These are phyloP conservation scores for Himalopsyche anomala DNA, from an alignment of 2,888 invertebrate genomes.

Conservation along the genomic window DNA sequence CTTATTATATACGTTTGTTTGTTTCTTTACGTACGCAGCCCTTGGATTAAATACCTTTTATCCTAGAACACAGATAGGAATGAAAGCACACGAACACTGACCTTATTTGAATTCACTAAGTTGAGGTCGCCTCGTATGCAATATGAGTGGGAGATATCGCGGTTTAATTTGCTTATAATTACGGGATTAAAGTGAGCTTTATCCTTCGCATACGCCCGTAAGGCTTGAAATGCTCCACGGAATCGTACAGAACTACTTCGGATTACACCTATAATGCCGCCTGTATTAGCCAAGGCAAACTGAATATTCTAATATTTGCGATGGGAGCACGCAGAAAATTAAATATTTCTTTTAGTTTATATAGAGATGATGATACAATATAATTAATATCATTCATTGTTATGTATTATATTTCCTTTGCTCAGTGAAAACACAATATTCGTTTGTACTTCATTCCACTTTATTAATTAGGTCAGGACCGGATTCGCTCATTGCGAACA, in stretches of 20 bases:
- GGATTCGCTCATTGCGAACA: no score
- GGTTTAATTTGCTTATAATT: conserved; percentile 30
- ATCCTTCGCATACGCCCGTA: neutral
- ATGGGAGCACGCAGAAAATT: neutral
- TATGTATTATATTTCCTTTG: no score
- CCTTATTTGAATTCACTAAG: conserved; percentile 5
- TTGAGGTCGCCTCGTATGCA: neutral
- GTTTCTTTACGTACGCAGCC: neutral
- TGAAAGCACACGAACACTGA: neutral
- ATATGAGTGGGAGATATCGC: conserved; percentile 19
- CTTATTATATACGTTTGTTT: no score
- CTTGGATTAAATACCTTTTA: neutral
- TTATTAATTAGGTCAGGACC: no score
- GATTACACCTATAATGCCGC: conserved; percentile 1
- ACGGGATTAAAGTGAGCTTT: conserved; percentile 1
- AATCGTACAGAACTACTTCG: neutral
- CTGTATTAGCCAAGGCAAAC: neutral
- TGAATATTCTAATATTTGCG: neutral
- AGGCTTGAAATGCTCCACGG: neutral
- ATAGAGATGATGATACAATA: no score
- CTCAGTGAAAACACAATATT: no score
- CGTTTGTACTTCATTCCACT: no score
- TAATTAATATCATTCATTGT: no score
- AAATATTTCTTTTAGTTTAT: no score
- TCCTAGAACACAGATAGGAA: neutral